Evolutionary conservation across 1,140 invertebrate genomes (phyloP).

Genomic region (Globodera rostochiensis): DNA sequence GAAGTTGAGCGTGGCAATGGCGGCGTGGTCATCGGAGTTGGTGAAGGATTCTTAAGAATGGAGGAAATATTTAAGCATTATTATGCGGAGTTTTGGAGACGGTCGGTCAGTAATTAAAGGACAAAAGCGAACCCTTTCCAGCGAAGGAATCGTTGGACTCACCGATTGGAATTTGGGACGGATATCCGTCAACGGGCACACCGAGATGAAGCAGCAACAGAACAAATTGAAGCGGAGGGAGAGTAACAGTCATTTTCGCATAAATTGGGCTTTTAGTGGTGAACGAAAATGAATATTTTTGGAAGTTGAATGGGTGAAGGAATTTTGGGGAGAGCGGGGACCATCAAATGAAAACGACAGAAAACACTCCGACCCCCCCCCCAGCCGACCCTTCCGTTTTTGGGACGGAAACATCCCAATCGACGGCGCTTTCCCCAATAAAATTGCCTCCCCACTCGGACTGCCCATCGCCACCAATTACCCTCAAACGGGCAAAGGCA

Average conservation of each 20-base stretch:
- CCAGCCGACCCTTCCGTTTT: not conserved
- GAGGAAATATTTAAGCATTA: not conserved
- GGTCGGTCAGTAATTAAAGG: no score
- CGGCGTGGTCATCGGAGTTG: constrained; percentile 49
- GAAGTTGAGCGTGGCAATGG: constrained; percentile 46
- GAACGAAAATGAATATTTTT: not conserved
- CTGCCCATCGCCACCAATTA: not conserved
- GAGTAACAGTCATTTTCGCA: not conserved
- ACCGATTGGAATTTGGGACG: constrained; percentile 54
- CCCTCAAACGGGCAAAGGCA: not conserved
- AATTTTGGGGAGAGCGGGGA: not conserved
- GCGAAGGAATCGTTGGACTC: constrained; percentile 16
- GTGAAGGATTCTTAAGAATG: constrained; percentile 45
- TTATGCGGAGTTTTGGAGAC: no score
- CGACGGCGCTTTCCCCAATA: not conserved
- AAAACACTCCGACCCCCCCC: not conserved
- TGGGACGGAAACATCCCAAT: constrained; percentile 7
- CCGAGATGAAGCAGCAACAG: not conserved
- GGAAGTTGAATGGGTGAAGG: not conserved
- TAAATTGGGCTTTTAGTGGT: not conserved
- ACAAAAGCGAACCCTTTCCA: no score
- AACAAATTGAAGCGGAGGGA: constrained; percentile 5
- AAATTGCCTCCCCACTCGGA: not conserved
- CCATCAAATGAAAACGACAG: constrained; percentile 9
- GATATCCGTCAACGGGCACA: constrained; percentile 33